Evolutionary conservation across 2,797 vertebrate genomes (phyloP).

Genomic region (Halcyon chelicuti): DNA sequence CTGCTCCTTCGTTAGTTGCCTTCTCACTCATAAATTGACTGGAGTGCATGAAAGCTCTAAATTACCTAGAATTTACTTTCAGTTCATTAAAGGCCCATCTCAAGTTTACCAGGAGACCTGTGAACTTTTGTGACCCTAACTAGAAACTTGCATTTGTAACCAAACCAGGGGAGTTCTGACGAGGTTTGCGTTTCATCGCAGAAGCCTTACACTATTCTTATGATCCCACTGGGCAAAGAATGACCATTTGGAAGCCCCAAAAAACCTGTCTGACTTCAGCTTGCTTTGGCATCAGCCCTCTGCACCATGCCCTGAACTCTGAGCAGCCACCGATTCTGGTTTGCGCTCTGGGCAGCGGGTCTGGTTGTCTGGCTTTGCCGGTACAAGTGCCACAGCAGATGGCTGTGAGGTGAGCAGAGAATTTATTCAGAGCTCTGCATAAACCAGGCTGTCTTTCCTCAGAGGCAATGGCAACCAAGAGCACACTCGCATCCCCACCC

Average conservation of each 20-base stretch:
- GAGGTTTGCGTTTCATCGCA: neutral
- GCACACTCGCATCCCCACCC: neutral
- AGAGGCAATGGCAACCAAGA: neutral
- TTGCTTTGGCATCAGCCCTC: neutral
- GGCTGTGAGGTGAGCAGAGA: neutral
- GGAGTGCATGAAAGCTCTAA: neutral
- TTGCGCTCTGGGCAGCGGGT: neutral
- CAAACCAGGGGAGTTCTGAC: neutral
- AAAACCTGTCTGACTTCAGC: neutral
- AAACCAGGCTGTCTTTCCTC: neutral
- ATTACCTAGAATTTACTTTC: neutral
- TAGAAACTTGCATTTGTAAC: neutral
- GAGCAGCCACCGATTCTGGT: neutral
- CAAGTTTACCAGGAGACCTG: neutral
- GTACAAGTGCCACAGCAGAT: neutral
- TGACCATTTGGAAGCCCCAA: neutral
- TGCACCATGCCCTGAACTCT: neutral
- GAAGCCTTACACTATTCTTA: neutral
- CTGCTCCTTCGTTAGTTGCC: neutral
- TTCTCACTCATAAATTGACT: neutral
- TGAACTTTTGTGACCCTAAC: neutral
- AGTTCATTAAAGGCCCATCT: neutral
- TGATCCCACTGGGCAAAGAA: neutral
- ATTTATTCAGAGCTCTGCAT: conserved; percentile 13
- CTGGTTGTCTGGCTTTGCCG: neutral